phyloP scores from a whole-genome alignment of 1,140 invertebrate species.

The Drosophila sucinea region DNA sequence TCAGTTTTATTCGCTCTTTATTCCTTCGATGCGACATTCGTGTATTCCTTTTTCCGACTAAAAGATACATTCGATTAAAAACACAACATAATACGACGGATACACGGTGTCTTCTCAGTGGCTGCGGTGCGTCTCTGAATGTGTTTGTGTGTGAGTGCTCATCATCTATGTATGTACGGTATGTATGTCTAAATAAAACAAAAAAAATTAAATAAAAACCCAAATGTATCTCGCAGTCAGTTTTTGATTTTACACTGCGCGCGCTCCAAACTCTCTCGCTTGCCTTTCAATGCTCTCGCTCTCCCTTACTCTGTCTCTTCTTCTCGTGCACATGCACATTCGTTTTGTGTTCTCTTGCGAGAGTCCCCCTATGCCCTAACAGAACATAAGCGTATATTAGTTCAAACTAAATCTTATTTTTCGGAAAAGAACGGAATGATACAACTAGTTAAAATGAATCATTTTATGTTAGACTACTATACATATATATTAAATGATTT shows the following conservation, averaged over 20 bases:
- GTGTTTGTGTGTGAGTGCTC: constrained; percentile 43
- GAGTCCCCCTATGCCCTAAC: background rate
- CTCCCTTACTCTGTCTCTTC: constrained; percentile 11
- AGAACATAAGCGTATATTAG: background rate
- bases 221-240: constrained; percentile 75
- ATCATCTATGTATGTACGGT: constrained; percentile 30
- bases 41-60: constrained; percentile 77
- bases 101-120: constrained; percentile 13
- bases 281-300: constrained; percentile 20
- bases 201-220: constrained; percentile 66
- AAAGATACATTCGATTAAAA: constrained; percentile 78
- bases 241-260: constrained; percentile 74
- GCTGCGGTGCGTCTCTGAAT: constrained; percentile 22
- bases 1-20: constrained; percentile 49
- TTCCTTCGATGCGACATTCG: constrained; percentile 59
- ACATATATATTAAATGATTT: no score
- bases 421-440: background rate
- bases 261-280: constrained; percentile 51
- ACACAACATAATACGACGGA: constrained; percentile 71
- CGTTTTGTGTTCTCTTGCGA: background rate
- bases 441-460: no score
- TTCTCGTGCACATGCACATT: constrained; percentile 20
- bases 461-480: no score
- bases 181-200: constrained; percentile 61
- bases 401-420: background rate